Evolutionary conservation across 2,113 vertebrate species (phyloP), one percentile per base, ranked within the genome.

Genomic region (Notiomystis cincta): DNA sequence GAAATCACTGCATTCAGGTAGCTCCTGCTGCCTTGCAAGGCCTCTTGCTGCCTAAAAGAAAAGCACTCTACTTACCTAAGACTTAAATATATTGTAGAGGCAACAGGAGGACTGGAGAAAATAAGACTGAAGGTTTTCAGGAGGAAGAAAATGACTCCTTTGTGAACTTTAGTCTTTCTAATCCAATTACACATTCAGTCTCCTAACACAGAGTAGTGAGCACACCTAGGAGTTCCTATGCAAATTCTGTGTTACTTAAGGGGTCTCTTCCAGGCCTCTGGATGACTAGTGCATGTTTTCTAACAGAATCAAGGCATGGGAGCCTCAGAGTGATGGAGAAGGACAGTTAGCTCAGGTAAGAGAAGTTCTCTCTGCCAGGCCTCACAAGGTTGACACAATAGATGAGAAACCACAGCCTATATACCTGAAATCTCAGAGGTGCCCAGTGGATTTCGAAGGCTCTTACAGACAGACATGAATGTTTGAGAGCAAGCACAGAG

Each of bases 141-240:
- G 35, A 62, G 21, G 23, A 70, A 83, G 27, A 44, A 82, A 94
- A 77, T 31, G 19, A 10, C 25, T 77, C 44, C 30, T 70, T 9
- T 40, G 24, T 60, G 64, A 90, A 70, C 54, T 23, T 83, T 14
- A 89, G 51, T 15, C 56, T 35, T 15, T 16, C 31, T 75, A 51
- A 87, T n/a, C 18, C 47, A 62, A 50, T 35, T 19, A 45, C 9
- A 71, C 0, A 0, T 77, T 54, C 56, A 27, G 7, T 31, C 51
- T 66, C 33, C 30, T 75, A 75, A 51, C 8, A 58, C 0, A 13
- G n/a, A 70, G 23, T 38, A 77, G 38, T 11, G 28, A 60, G 15
- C 56, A 62, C 3, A 84, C 4, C 23, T 53, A 15, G 24, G 47
- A 83, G 13, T 38, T 48, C 38, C 51, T 45, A n/a, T 33, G 20